Evolutionary conservation across 2,888 invertebrate genomes (phyloP).

Genomic region (Crocallis elinguaria): DNA sequence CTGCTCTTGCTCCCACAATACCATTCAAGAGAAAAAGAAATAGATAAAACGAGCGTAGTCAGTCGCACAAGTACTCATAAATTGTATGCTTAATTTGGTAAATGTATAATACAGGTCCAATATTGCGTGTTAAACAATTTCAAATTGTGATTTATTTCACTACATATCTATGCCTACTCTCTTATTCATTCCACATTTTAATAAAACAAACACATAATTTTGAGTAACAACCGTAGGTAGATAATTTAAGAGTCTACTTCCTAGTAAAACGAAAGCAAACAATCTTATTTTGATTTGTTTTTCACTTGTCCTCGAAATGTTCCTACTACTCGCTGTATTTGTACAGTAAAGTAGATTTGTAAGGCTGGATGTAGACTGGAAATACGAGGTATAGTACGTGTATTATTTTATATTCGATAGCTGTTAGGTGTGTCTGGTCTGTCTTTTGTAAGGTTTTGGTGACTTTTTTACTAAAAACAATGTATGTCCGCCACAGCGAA

Average conservation of each 20-base stretch:
- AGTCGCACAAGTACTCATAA: no score
- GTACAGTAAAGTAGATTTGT: background rate
- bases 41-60: no score
- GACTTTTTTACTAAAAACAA: no score
- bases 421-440: no score
- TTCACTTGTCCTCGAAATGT: conserved; percentile 1
- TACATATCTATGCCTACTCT: background rate
- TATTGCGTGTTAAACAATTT: background rate
- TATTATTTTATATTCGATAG: no score
- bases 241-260: conserved; percentile 10
- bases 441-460: no score
- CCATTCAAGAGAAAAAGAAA: no score
- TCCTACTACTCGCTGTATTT: no score
- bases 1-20: no score
- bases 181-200: background rate
- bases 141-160: background rate
- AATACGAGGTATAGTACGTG: background rate
- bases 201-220: background rate
- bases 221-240: conserved; percentile 1
- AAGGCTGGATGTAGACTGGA: background rate
- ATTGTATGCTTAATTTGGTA: no score
- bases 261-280: conserved; percentile 1
- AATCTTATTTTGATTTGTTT: conserved; percentile 12
- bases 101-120: no score
- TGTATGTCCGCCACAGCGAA: no score